These are phyloP conservation scores for Rhinella marina DNA, from an alignment of 2,797 vertebrate species.

Conservation along the genomic window DNA sequence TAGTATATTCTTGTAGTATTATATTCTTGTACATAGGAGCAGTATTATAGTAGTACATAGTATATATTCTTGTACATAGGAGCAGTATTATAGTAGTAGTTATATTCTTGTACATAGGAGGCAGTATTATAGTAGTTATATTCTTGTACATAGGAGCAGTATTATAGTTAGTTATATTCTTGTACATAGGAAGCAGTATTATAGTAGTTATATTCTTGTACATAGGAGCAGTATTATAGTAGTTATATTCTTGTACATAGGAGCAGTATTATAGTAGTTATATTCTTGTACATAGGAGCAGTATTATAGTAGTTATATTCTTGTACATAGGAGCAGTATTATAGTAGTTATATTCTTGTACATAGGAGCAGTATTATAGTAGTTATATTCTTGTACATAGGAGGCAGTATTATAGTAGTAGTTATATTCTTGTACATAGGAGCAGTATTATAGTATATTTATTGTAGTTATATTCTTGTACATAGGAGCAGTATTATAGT, in stretches of 20 bases:
- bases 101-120: too few relatives aligned
- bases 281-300: not conserved
- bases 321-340: not conserved
- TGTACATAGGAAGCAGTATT: too few relatives aligned
- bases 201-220: too few relatives aligned
- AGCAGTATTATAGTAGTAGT: too few relatives aligned
- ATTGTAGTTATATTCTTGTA: not conserved
- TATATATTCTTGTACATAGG: too few relatives aligned
- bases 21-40: too few relatives aligned
- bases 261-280: not conserved
- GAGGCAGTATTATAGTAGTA: not conserved
- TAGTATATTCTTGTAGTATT: too few relatives aligned
- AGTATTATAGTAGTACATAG: too few relatives aligned
- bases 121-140: too few relatives aligned
- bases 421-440: not conserved
- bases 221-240: not conserved
- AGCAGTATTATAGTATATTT: not conserved
- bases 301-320: not conserved
- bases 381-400: not conserved
- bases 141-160: too few relatives aligned
- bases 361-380: not conserved
- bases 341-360: not conserved
- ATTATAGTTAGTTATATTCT: too few relatives aligned
- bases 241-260: not conserved
- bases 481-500: not conserved